Percentiles rank a stretch among this genome's conserved stretches.
Conservation (phyloP, 2,888 invertebrate species). For the Melanostoma mellinum region DNA sequence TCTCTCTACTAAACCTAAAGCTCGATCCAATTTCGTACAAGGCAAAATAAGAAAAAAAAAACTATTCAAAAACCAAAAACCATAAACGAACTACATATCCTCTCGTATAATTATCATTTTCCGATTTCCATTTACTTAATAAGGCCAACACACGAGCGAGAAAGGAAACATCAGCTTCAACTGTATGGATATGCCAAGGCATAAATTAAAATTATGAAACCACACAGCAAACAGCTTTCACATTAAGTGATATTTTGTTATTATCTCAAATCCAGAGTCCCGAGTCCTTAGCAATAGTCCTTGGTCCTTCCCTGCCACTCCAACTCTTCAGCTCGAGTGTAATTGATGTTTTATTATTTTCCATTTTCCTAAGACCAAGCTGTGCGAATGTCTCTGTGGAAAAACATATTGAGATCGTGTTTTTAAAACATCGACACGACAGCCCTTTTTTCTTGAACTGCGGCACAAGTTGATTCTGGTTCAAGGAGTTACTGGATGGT, state of each 20-base stretch:
- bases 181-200: conserved; percentile 47
- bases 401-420: conserved; percentile 66
- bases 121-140: conserved; percentile 68
- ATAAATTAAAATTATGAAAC: conserved; percentile 70
- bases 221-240: conserved; percentile 69
- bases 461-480: conserved; percentile 60
- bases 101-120: conserved; percentile 66
- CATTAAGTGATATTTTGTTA: conserved; percentile 68
- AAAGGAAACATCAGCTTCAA: conserved; percentile 60
- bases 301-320: conserved; percentile 5
- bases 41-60: neutral
- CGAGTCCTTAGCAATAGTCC: conserved; percentile 25
- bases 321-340: conserved; percentile 38
- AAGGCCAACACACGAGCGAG: conserved; percentile 47
- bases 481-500: conserved; percentile 63
- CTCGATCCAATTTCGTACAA: neutral
- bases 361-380: conserved; percentile 57
- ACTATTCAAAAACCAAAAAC: conserved; percentile 4
- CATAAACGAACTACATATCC: conserved; percentile 32
- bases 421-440: conserved; percentile 70
- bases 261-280: conserved; percentile 53
- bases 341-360: conserved; percentile 72
- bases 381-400: conserved; percentile 53
- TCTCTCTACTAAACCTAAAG: conserved; percentile 4
- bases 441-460: conserved; percentile 57